Evolutionary conservation across 2,113 vertebrate species (phyloP).

Genomic region (Mustelus asterias): DNA sequence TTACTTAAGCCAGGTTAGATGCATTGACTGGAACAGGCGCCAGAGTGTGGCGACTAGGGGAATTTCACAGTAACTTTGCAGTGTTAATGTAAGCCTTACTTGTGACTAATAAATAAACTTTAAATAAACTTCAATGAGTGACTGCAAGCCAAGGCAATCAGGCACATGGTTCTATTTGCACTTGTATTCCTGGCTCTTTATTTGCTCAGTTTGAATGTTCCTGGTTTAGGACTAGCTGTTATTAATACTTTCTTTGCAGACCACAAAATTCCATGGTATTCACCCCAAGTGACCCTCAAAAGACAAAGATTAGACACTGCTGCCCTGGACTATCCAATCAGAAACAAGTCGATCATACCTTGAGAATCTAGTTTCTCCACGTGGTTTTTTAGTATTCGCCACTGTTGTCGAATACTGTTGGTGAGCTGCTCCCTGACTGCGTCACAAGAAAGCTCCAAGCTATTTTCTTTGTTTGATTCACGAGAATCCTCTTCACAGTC

Average conservation of each 20-base stretch:
- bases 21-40: too few relatives aligned
- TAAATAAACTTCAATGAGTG: too few relatives aligned
- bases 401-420: conserved; percentile 92
- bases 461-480: conserved; percentile 69
- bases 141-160: background rate
- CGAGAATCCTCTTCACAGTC: conserved; percentile 72
- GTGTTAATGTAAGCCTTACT: too few relatives aligned
- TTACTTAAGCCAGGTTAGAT: background rate
- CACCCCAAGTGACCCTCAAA: background rate
- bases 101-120: too few relatives aligned
- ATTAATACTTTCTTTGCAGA: background rate
- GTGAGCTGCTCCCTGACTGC: conserved; percentile 84
- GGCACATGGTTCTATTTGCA: background rate
- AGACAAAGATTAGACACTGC: background rate
- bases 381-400: conserved; percentile 88
- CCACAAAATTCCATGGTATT: background rate
- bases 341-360: conserved; percentile 56
- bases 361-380: conserved; percentile 86
- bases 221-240: background rate
- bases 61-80: too few relatives aligned
- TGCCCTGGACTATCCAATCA: background rate
- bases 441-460: conserved; percentile 83
- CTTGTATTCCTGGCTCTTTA: background rate
- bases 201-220: background rate
- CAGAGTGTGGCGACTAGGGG: too few relatives aligned